Evolutionary conservation across 2,888 invertebrate species (phyloP).

Genomic region (Leptogaster cylindrica): DNA sequence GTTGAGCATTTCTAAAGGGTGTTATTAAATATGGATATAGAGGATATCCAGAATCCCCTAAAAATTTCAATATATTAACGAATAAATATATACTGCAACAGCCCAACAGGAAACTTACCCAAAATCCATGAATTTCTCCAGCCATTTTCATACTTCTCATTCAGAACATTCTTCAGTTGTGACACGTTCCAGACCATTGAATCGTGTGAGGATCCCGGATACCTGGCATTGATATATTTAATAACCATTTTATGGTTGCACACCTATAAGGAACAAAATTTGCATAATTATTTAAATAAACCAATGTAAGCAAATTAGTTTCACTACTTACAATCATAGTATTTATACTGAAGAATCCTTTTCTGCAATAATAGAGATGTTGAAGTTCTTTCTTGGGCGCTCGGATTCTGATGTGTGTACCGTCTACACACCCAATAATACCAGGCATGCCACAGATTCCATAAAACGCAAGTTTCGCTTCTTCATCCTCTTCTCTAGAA

Average conservation of each 20-base stretch:
- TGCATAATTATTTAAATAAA: not conserved
- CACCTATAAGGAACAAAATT: not conserved
- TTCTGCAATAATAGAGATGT: slow-evolving; percentile 13
- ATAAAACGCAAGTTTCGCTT: not conserved
- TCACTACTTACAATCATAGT: too few species aligned
- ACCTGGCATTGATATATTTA: not conserved
- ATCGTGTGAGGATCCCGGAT: slow-evolving; percentile 10
- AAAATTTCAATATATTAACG: too few species aligned
- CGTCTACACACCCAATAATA: slow-evolving; percentile 7
- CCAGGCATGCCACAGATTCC: not conserved
- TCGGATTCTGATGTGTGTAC: slow-evolving; percentile 3
- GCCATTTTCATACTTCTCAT: too few species aligned
- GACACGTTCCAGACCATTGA: slow-evolving; percentile 6
- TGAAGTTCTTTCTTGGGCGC: not conserved
- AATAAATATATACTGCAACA: too few species aligned
- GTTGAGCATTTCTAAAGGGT: too few species aligned
- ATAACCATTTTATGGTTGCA: slow-evolving; percentile 7
- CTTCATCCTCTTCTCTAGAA: not conserved
- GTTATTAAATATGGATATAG: too few species aligned
- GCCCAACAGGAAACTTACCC: too few species aligned
- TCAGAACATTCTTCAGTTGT: too few species aligned
- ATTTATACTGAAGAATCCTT: slow-evolving; percentile 23
- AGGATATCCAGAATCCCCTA: too few species aligned
- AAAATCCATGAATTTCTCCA: too few species aligned
- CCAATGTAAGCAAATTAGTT: too few species aligned